Evolutionary conservation across 2,888 invertebrate species (phyloP).

Genomic region (Acanthosepion esculentum): DNA sequence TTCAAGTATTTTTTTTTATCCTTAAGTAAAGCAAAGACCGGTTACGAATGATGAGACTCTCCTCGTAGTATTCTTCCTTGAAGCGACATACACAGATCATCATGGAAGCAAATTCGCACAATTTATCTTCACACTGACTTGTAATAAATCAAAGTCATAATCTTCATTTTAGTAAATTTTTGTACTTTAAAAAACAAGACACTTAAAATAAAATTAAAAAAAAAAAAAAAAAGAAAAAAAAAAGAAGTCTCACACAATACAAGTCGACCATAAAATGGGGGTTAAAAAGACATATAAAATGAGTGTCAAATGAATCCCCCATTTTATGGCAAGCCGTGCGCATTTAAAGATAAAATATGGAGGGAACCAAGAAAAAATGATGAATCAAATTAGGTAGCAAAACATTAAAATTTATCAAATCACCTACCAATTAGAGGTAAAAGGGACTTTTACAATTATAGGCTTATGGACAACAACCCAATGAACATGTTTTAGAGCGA

Average conservation of each 20-base stretch:
- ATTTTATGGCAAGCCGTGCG: neutral
- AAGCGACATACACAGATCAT: neutral
- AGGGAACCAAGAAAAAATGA: neutral
- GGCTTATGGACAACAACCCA: neutral
- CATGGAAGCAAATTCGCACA: no score
- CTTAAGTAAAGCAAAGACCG: neutral
- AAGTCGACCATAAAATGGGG: constrained; percentile 16
- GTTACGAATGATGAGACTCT: neutral
- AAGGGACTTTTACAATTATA: constrained; percentile 17
- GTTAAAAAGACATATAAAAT: neutral
- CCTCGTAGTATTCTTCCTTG: neutral
- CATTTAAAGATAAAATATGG: neutral
- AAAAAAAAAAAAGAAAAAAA: neutral
- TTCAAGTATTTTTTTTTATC: neutral
- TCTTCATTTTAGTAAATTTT: neutral
- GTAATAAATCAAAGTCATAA: neutral
- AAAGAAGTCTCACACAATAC: neutral
- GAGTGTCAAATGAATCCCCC: neutral
- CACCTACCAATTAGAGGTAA: constrained; percentile 33
- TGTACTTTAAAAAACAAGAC: neutral
- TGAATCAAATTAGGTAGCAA: neutral
- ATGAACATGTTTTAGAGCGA: constrained; percentile 24
- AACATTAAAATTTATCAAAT: constrained; percentile 1
- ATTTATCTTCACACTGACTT: neutral
- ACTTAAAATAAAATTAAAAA: neutral